phyloP scores from a whole-genome alignment of 2,113 vertebrate species.

The human region DNA sequence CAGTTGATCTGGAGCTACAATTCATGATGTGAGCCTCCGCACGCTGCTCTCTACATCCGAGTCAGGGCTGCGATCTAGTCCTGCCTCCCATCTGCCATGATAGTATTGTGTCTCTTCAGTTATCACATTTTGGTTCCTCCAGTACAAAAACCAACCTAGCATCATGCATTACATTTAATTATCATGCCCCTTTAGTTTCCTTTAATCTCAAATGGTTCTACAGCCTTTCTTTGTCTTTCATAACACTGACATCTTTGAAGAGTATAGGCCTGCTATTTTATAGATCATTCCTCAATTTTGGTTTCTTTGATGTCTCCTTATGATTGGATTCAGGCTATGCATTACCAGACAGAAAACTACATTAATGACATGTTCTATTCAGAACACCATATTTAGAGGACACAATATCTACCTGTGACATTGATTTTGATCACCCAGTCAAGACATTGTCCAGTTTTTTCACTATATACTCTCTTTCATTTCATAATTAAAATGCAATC shows the following conservation, averaged over 20 bases:
- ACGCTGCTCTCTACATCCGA: no score
- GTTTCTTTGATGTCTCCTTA: not conserved
- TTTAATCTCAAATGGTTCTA: not conserved
- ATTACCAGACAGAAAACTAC: not conserved
- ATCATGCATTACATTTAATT: not conserved
- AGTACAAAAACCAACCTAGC: not conserved
- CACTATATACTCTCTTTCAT: not conserved
- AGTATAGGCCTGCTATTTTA: not conserved
- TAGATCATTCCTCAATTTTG: not conserved
- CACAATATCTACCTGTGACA: not conserved
- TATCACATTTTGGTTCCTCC: not conserved
- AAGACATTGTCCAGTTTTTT: not conserved
- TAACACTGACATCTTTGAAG: not conserved
- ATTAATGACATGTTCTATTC: not conserved
- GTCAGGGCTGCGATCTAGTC: no score
- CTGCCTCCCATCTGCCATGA: no score
- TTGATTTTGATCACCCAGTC: not conserved
- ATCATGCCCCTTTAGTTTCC: not conserved
- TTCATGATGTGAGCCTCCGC: no score
- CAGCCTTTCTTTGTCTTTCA: constrained; percentile 17
- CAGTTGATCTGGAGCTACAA: no score
- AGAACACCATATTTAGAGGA: not conserved
- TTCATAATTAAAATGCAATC: constrained; percentile 2
- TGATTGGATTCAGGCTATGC: not conserved
- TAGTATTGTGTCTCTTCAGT: not conserved